phyloP scores from a whole-genome alignment of 2,797 vertebrate genomes.

The Acanthornis magna region DNA sequence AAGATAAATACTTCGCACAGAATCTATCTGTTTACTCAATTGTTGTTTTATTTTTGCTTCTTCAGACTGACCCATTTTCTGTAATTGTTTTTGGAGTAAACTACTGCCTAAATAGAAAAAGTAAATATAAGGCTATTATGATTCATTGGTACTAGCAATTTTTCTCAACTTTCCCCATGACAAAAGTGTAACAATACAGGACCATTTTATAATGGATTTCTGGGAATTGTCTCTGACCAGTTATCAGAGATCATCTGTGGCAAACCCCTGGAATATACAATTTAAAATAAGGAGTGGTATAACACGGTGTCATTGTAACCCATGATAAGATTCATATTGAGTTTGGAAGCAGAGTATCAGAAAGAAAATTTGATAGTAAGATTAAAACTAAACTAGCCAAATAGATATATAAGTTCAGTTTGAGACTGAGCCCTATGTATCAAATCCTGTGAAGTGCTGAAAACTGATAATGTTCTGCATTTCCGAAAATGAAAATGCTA shows the following conservation, averaged over 20 bases:
- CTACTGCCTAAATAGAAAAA: neutral
- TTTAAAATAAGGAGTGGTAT: neutral
- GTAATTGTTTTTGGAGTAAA: constrained; percentile 8
- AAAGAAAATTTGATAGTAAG: neutral
- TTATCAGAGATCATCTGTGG: neutral
- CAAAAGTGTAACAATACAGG: neutral
- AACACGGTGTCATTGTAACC: neutral
- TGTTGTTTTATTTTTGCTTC: neutral
- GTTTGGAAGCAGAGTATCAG: neutral
- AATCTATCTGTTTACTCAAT: neutral
- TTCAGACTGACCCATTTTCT: neutral
- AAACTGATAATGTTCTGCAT: neutral
- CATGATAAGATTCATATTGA: neutral
- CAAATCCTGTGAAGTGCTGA: neutral
- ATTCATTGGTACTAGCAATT: neutral
- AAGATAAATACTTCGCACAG: neutral
- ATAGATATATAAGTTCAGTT: neutral
- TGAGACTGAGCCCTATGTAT: neutral
- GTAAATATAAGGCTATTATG: neutral
- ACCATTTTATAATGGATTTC: neutral
- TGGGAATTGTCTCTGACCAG: neutral
- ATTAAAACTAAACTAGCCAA: neutral
- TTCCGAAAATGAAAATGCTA: neutral
- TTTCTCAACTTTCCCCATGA: neutral
- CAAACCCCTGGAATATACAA: neutral